Base-by-base conservation (phyloP, 23 tunicate genomes). In the Halocynthia aurantium region DNA sequence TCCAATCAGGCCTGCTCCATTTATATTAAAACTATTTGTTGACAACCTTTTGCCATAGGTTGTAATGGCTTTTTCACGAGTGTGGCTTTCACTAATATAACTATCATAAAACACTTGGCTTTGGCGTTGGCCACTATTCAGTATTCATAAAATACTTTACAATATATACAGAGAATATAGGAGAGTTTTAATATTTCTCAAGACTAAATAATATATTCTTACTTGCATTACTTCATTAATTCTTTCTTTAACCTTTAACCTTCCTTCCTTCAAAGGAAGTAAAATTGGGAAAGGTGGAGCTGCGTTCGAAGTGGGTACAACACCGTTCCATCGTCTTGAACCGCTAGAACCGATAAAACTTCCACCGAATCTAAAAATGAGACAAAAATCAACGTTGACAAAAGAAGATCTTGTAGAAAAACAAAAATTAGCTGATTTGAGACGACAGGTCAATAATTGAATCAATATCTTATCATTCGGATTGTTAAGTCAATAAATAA, bases 251-350 rank as follows among this genome's bases (percentile, higher is more conserved):
- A 2, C 2, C 4, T 15, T 60, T n/a, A 15, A n/a, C 62, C 10
- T 10, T 20, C 66, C 8, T 68, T 40, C 52, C 6, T 11, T 69
- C 73, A 6, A 10, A 92, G 98, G 93, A 5, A 8, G 86, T 52
- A 92, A 86, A 79, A 75, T 92, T 5, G 70, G 79, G 58, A 82
- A 70, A 55, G 98, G 93, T 31, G 98, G 98, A 51, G 81, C 98
- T 60, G 88, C 98, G 5, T 92, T 92, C 80, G 98, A 92, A 72
- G 98, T 92, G 2, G 71, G 81, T 6, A 44, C 67, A 10, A 80
- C 76, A 6, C 85, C 98, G 13, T 55, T 55, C 6, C 81, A 58
- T 20, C 81, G 73, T 8, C 83, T 89, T 22, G 89, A 89, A 55
- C 97, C 97, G 10, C 67, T 90, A 5, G 80, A 92, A 31, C 98